Evolutionary conservation across 1,140 invertebrate genomes (phyloP), one percentile per base, ranked within the genome.

Genomic region (Drosophila malerkotliana): DNA sequence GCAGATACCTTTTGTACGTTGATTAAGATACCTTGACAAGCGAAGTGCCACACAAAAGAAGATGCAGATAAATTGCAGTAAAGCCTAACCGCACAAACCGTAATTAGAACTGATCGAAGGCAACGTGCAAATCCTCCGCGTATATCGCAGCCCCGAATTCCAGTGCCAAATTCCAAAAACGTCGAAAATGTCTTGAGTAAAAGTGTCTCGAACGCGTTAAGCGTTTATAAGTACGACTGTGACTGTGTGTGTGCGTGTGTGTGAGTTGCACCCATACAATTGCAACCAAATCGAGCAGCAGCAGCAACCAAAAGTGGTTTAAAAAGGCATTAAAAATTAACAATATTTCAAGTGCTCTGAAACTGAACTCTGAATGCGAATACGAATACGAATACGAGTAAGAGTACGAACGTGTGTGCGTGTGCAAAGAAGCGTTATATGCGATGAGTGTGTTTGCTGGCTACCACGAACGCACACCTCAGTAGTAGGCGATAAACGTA

Each of bases 1-100:
- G 87, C 87, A 90, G 87, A 90, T 90, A 90, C 87, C 82, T 90
- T 90, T 90, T 90, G 87, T 87, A 90, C 87, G 87, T 90, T 79
- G 87, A 88, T 90, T 89, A 89, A 89, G 80, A 89, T 89, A 89
- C 80, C 85, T 89, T 89, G 79, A 75, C 69, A 81, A 60, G 68
- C 61, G 45, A 78, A 53, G 58, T 60, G 58, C 48, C 30, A 39
- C 47, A 48, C 51, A 88, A 76, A 71, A 81, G 74, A 84, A 87
- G 59, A 79, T 73, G 68, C 55, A 73, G 67, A 32, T 63, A 56
- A 79, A 77, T 52, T 69, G 64, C 59, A 60, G 48, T 41, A 69
- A 71, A 62, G 15, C 44, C 9, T 5, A 45, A n/a, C 5, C 69
- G 52, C 62, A 30, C 49, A 53, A 61, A 34, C 4, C 49, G 14